Evolutionary conservation across 1,140 invertebrate genomes (phyloP), one percentile per base, ranked within the genome.

Genomic region (Ladona fulva): DNA sequence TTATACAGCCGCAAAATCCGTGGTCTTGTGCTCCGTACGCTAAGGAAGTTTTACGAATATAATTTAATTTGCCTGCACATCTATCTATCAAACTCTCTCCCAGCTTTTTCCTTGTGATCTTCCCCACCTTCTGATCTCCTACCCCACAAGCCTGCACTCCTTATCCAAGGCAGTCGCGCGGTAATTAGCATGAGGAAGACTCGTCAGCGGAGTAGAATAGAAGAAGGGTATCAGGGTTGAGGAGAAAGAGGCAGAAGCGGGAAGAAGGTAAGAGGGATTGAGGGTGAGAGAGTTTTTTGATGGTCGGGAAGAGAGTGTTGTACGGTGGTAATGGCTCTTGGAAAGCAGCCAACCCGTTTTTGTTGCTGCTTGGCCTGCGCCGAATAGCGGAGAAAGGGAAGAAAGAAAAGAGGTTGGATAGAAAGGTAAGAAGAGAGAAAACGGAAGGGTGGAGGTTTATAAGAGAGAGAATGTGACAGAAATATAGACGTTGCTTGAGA

Each of bases 311-410:
- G 52, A 66, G 52, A 19, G 52, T 66, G 52, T 66, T 66, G 52
- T 66, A 12, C 52, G 52, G 52, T 66, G 52, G 52, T 66, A 66
- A 66, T 66, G 52, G 52, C 52, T 22, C 52, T 66, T 66, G 52
- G 52, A 66, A 66, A 12, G 52, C 52, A 66, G 52, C 52, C 52
- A 66, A 66, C 52, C 52, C 52, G 52, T 66, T 66, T 66, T 66
- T 66, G 52, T 66, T 22, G 52, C 3, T 66, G 52, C 10, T 10
- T 19, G 19, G 44, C 19, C 44, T 52, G 44, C 19, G 44, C 10
- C 52, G 52, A 22, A 66, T 3, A 66, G n/a, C 16, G 52, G n/a
- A 22, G n/a, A 66, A 66, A 22, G 52, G n/a, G 52, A 66, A 66
- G 14, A 22, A 22, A 66, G 52, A 52, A 52, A 52, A 19, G 52